Base-by-base conservation (phyloP, 2,888 invertebrate species). In the Eutolmus rufibarbis region DNA sequence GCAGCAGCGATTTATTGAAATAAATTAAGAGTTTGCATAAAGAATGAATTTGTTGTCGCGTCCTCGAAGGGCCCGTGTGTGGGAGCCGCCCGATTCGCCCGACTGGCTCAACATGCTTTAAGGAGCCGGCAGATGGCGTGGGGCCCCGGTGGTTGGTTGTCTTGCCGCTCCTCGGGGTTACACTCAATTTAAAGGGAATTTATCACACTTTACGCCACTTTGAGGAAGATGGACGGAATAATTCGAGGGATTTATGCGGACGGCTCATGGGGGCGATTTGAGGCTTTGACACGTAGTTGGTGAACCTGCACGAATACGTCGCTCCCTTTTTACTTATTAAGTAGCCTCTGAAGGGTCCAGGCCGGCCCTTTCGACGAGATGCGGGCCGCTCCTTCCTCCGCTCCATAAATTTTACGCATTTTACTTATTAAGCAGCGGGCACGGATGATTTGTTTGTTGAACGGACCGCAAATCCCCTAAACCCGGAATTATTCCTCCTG, bases 1-100 rank as follows among this genome's bases (percentile, higher is more conserved):
- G n/a, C 16, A n/a, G 14, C 82, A 46, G 34, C 82, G 82, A 82
- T 82, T 82, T 82, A 82, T 82, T 82, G 82, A 82, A 82, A 57
- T 82, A 82, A 57, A 57, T 82, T 82, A 82, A 82, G 82, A 57
- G 57, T 66, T 66, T 37, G 82, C 66, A 28, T 82, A 51, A 82
- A 82, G 34, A 79, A 79, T 46, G 79, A 46, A 79, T 51, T 79
- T 79, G 66, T 66, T 66, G 66, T 66, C 66, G 28, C 66, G 66
- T 66, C 66, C 28, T 66, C 66, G 28, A 66, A 19, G 12, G 66
- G 23, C 66, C 66, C 12, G 66, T 19, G 66, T 66, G 19, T 12
- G 66, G 28, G 12, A 66, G 23, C n/a, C 19, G 19, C 56, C 56
- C 19, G 56, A 56, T 23, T 19, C 57, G 57, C 23, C 66, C 66